Base-by-base conservation (phyloP, 2,113 vertebrate genomes). In the Ceratotherium simum region DNA sequence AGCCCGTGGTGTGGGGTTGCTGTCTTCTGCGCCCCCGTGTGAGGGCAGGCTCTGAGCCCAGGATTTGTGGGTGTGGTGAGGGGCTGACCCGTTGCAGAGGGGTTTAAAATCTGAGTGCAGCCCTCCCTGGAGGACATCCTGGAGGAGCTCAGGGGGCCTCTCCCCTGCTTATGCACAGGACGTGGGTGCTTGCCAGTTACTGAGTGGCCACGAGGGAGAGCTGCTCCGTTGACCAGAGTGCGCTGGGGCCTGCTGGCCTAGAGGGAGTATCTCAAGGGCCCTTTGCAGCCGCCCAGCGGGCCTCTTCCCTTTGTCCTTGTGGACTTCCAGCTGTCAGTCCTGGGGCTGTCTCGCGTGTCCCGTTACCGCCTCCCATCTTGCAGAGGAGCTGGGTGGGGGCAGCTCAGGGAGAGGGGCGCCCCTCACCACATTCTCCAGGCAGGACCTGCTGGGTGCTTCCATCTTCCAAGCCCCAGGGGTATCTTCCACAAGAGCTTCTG, bases 51-150 rank as follows among this genome's bases (percentile, higher is more conserved):
- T 46, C 31, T 27, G 3, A 33, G 21, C 60, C 21, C 6, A 14
- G 64, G 51, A n/a, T 51, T 62, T 23, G 14, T 79, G 36, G 27
- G 25, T 0, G 14, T 3, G 6, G 31, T 33, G 33, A 65, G 4
- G 67, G 11, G 13, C 54, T 6, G 3, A 73, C 64, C 42, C 42
- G 31, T 42, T 4, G 2, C 9, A 51, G 76, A 39, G 39, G 25
- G 20, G 39, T 51, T 70, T 70, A 27, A 39, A 23, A 70, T 48
- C 39, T n/a, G 51, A 56, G 48, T 6, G 23, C 5, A 9, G 29
- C 36, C 29, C 17, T 70, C 12, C 25, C 31, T 2, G 7, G 16
- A 2, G 4, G 33, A 33, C 1, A 2, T 23, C 65, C 67, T 0
- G 0, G 13, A 67, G 67, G 54, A 51, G 31, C 13, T 18, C 31